Evolutionary conservation across 2,888 invertebrate genomes (phyloP).

Genomic region (Archips xylosteana): DNA sequence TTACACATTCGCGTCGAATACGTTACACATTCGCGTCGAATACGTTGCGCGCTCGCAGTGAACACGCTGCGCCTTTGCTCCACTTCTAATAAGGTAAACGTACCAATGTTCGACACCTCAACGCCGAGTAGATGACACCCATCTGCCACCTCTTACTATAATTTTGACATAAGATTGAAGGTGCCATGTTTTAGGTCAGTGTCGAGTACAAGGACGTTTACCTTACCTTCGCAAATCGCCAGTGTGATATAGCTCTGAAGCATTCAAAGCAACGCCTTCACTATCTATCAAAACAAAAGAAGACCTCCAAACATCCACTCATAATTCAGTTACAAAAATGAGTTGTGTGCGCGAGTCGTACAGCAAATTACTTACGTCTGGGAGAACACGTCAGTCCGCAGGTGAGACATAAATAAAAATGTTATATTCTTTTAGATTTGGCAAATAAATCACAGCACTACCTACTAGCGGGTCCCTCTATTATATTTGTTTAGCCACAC

Average conservation of each 20-base stretch:
- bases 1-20: no score
- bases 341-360: constrained; percentile 36
- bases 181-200: no score
- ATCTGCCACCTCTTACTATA: no score
- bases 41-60: no score
- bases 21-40: no score
- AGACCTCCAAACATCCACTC: constrained; percentile 23
- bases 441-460: constrained; percentile 41
- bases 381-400: constrained; percentile 32
- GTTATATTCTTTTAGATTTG: constrained; percentile 44
- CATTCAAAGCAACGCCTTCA: background rate
- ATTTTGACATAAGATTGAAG: no score
- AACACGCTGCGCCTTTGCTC: no score
- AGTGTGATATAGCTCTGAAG: background rate
- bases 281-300: constrained; percentile 36
- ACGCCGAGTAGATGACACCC: no score
- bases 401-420: constrained; percentile 43
- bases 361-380: constrained; percentile 40
- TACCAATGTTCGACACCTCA: no score
- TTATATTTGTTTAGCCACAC: constrained; percentile 35
- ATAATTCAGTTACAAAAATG: constrained; percentile 41
- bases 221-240: no score
- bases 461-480: constrained; percentile 18
- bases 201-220: no score
- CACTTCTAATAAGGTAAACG: no score